A percentile compares a stretch with the other conserved stretches of the same genome.
These are phyloP conservation scores for Idaea dimidiata DNA, from an alignment of 2,888 invertebrate genomes.

Conservation along the genomic window DNA sequence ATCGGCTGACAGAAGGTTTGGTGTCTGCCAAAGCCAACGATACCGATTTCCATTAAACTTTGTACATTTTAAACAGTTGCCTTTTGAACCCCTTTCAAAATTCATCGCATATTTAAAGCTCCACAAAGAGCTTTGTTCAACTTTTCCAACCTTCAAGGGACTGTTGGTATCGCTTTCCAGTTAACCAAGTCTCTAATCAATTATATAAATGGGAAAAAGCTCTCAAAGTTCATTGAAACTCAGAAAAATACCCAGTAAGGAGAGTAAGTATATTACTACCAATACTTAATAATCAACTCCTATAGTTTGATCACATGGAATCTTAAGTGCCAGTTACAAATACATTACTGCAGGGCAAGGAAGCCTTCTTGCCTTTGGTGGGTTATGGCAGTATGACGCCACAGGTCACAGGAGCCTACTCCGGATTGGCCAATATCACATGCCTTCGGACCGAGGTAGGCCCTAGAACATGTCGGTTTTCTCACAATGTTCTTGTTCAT, in stretches of 20 bases:
- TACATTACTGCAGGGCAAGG: too few species aligned
- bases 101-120: slow-evolving; percentile 72
- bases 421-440: too few species aligned
- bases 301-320: too few species aligned
- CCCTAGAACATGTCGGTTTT: too few species aligned
- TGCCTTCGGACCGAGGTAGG: too few species aligned
- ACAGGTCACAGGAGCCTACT: too few species aligned
- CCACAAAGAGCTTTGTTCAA: slow-evolving; percentile 67
- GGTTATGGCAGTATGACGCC: too few species aligned
- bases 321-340: too few species aligned
- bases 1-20: neutral
- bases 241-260: neutral
- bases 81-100: slow-evolving; percentile 63
- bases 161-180: slow-evolving; percentile 13
- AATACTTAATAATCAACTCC: too few species aligned
- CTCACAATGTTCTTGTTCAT: too few species aligned
- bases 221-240: neutral
- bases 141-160: slow-evolving; percentile 55
- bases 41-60: slow-evolving; percentile 70
- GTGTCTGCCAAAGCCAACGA: slow-evolving; percentile 35
- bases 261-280: too few species aligned
- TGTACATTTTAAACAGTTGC: slow-evolving; percentile 70
- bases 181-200: slow-evolving; percentile 36
- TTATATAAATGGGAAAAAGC: slow-evolving; percentile 29
- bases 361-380: too few species aligned